Conservation (phyloP, 2,113 vertebrate genomes). For the Tragelaphus scriptus region DNA sequence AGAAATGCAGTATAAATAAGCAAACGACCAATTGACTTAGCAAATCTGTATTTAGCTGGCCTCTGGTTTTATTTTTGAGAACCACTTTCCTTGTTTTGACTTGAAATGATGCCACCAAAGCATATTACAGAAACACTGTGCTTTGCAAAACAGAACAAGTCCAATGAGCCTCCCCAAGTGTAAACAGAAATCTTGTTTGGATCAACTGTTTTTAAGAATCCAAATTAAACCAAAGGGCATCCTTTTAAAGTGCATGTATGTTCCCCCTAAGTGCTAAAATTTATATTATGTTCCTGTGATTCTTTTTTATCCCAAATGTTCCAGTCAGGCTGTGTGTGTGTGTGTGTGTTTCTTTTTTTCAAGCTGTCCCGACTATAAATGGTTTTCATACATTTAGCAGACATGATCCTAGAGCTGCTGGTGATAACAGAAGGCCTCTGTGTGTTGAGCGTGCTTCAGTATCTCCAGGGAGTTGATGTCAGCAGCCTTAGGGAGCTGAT, state of each 20-base stretch:
- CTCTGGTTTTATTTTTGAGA: conserved; percentile 63
- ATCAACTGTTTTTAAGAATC: conserved; percentile 59
- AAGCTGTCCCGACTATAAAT: neutral
- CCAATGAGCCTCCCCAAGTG: conserved; percentile 50
- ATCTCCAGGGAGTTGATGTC: neutral
- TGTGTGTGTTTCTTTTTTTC: neutral
- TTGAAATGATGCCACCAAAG: conserved; percentile 63
- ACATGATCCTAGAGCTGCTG: neutral
- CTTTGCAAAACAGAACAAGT: conserved; percentile 55
- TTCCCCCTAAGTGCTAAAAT: neutral
- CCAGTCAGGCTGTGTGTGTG: neutral
- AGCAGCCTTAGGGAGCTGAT: neutral
- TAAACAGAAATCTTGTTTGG: conserved; percentile 67
- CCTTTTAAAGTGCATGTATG: conserved; percentile 14
- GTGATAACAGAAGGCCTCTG: neutral
- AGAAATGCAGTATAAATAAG: conserved; percentile 58
- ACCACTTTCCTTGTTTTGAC: conserved; percentile 57
- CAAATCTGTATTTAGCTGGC: conserved; percentile 43
- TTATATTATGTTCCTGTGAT: neutral
- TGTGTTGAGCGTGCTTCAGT: fast-evolving
- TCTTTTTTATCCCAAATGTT: neutral
- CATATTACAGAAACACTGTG: conserved; percentile 38
- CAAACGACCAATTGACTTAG: conserved; percentile 31
- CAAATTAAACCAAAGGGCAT: conserved; percentile 23
- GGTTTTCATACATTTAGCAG: neutral